phyloP scores from a whole-genome alignment of 2,888 invertebrate species.

The Boloria selene region DNA sequence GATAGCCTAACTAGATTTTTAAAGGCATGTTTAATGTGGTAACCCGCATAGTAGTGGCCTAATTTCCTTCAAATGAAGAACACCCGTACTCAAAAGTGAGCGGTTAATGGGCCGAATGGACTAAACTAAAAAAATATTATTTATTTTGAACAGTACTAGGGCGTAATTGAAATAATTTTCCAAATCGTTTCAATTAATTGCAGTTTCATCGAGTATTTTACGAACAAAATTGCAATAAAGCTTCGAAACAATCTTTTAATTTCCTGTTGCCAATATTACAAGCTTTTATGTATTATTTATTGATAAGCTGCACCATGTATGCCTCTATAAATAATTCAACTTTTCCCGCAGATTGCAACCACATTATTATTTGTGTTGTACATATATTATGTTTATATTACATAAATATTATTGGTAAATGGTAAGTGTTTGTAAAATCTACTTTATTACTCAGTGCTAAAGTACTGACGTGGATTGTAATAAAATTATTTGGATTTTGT shows the following conservation, averaged over 20 bases:
- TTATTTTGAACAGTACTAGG: too few species aligned
- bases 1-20: too few species aligned
- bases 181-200: background rate
- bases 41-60: too few species aligned
- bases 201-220: slow-evolving; percentile 8
- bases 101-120: too few species aligned
- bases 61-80: too few species aligned
- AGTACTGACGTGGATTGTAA: too few species aligned
- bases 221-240: slow-evolving; percentile 17
- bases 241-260: slow-evolving; percentile 24
- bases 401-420: slow-evolving; percentile 12
- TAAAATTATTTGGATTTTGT: too few species aligned
- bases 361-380: slow-evolving; percentile 18
- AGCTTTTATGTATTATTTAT: slow-evolving; percentile 16
- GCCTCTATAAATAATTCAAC: slow-evolving; percentile 22
- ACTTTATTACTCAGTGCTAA: background rate
- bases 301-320: slow-evolving; percentile 16
- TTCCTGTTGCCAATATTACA: slow-evolving; percentile 20
- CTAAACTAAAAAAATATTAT: too few species aligned
- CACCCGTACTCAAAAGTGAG: too few species aligned
- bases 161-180: background rate
- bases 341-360: slow-evolving; percentile 11
- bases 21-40: too few species aligned
- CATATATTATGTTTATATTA: slow-evolving; percentile 16
- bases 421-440: slow-evolving; percentile 5